Base-by-base conservation (phyloP, 2,797 vertebrate species). In the Enteromius radiatus region DNA sequence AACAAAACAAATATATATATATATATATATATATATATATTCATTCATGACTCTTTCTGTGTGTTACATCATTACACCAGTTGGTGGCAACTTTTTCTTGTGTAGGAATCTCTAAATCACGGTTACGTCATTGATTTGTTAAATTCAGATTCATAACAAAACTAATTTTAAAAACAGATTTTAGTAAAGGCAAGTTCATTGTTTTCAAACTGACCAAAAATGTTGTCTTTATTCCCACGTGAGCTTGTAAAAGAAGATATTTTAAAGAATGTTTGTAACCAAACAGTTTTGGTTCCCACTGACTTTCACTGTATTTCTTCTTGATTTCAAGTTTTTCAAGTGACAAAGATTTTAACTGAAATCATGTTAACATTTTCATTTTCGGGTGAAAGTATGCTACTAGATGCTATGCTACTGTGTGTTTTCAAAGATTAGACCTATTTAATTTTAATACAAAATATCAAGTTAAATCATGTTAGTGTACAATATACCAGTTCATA, bases 11-110 rank as follows among this genome's bases (percentile, higher is more conserved):
- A 10, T 10, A 4, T 56, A 12, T 26, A 59, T 5, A 59, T 59
- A 38, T 36, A 38, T 38, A 38, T 38, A 23, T 10, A 4, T 56
- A 23, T 26, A 59, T 5, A 59, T 59, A 14, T 0, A 61, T 28
- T 28, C 1, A 28, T 61, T 59, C 12, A 28, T 1, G 5, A 61
- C 56, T 61, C 11, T 61, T 28, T 47, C 38, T 70, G 2, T 49
- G 17, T 21, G 69, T 73, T 73, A 73, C 28, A 73, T 73, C 70
- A 31, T 21, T 49, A 71, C 8, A 71, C 69, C 26, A 52, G 4
- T 12, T 31, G 10, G 43, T 73, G 70, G 28, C 26, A 5, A 6
- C 38, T 2, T 52, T 33, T 3, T 49, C 17, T 49, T 52, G 47
- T 33, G 28, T 31, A 31, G 10, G 9, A 49, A 17, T 31, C 9